Base-by-base conservation (phyloP, 2,888 invertebrate species). In the Melikaiella ostensackeni region DNA sequence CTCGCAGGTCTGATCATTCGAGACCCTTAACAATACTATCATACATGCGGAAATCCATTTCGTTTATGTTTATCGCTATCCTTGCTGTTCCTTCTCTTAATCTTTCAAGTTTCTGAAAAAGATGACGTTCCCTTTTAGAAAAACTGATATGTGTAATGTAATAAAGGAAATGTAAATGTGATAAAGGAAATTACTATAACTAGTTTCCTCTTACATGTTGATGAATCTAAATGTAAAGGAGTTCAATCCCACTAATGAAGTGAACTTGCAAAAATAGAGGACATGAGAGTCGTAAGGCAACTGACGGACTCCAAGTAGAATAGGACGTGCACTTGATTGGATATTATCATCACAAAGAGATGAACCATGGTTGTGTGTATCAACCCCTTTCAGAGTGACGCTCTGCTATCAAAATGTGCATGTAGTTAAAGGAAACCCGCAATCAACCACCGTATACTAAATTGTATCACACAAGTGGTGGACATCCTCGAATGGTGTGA, bases 341-440 rank as follows among this genome's bases (percentile, higher is more conserved):
- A 83, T 81, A 88, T 88, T 88, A 88, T 80, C 88, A 88, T 87
- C 86, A 87, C 87, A 88, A 88, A 87, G 86, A 82, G 78, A 74
- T 59, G 75, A 46, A 61, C n/a, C 64, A 59, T 35, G 59, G 74
- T 38, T 57, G 21, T 59, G 57, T 74, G 8, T 74, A 55, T 33
- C 33, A 74, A 55, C 8, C 19, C 35, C 57, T 46, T 57, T 57
- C 24, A 11, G 16, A 35, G 35, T 21, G 24, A 21, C 21, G 6
- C 74, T 74, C 21, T 74, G 24, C 57, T 35, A 74, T 74, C 38
- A 57, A 74, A 55, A 74, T 74, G 74, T 21, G 57, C 59, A 59
- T 74, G 33, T 59, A 16, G 55, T 74, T 74, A 74, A 38, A 38
- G 55, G 30, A 74, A 57, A 59, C 30, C 74, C 9, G 57, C 66